These are phyloP conservation scores for Dreissena rostriformis DNA, from an alignment of 1,140 invertebrate genomes.

Conservation along the genomic window DNA sequence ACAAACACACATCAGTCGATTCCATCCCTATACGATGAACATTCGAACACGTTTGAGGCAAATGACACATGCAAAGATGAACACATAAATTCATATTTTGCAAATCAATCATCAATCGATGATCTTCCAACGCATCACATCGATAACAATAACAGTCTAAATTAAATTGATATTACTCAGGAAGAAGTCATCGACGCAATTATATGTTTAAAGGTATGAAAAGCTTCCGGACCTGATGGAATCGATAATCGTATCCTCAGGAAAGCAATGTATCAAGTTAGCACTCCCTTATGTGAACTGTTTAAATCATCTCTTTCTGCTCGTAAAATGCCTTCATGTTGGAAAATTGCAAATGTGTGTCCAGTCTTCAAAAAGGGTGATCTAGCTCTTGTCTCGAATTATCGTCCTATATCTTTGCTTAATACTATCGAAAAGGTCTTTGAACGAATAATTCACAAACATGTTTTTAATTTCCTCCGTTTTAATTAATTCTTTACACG, in stretches of 20 bases:
- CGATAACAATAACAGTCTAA: not conserved
- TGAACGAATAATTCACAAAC: not conserved
- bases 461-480: not conserved
- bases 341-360: conserved; percentile 13
- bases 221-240: conserved; percentile 26
- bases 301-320: conserved; percentile 24
- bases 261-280: not conserved
- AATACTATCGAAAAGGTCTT: conserved; percentile 1
- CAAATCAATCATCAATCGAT: not conserved
- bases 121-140: not conserved
- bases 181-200: not conserved
- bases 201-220: not conserved
- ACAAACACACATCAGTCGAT: not conserved
- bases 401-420: conserved; percentile 11
- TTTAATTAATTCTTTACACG: not conserved
- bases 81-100: not conserved
- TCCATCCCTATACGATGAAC: not conserved
- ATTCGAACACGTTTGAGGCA: not conserved
- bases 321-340: not conserved
- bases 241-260: conserved; percentile 32
- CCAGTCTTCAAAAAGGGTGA: conserved; percentile 1
- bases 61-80: not conserved
- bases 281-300: not conserved
- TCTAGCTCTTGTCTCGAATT: conserved; percentile 3
- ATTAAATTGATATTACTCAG: not conserved